Conservation (phyloP, 2,113 vertebrate species). For the Sardina pilchardus region DNA sequence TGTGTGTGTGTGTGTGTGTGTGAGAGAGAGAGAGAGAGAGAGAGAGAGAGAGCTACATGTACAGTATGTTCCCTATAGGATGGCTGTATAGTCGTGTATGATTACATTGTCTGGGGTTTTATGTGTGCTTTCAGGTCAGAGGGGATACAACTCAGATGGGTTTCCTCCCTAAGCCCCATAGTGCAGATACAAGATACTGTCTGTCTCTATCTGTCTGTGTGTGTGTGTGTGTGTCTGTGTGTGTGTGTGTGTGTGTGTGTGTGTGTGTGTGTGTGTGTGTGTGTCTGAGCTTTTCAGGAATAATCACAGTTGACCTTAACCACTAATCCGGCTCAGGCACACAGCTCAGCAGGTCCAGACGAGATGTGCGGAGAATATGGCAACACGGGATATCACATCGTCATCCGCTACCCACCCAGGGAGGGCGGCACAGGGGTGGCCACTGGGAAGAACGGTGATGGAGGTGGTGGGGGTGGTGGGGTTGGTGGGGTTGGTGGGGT, state of each 20-base stretch:
- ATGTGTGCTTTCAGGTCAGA: neutral
- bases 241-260: neutral
- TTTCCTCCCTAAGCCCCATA: neutral
- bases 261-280: conserved; percentile 13
- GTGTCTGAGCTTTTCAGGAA: conserved; percentile 16
- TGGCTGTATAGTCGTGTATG: neutral
- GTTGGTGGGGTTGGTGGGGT: no score
- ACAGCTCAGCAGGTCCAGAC: neutral
- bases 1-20: neutral
- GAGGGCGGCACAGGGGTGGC: no score
- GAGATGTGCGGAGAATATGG: neutral
- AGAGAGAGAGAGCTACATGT: no score
- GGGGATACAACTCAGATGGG: neutral
- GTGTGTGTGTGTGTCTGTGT: neutral
- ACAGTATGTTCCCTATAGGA: neutral
- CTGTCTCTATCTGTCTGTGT: neutral
- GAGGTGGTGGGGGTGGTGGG: no score
- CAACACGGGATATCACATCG: no score
- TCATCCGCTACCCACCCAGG: no score
- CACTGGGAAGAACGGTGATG: no score
- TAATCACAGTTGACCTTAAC: conserved; percentile 13
- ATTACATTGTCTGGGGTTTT: neutral
- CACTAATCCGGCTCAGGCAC: neutral
- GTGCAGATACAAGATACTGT: neutral
- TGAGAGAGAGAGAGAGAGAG: no score